Evolutionary conservation across 2,888 invertebrate species (phyloP).

Genomic region (Andrena bucephala): DNA sequence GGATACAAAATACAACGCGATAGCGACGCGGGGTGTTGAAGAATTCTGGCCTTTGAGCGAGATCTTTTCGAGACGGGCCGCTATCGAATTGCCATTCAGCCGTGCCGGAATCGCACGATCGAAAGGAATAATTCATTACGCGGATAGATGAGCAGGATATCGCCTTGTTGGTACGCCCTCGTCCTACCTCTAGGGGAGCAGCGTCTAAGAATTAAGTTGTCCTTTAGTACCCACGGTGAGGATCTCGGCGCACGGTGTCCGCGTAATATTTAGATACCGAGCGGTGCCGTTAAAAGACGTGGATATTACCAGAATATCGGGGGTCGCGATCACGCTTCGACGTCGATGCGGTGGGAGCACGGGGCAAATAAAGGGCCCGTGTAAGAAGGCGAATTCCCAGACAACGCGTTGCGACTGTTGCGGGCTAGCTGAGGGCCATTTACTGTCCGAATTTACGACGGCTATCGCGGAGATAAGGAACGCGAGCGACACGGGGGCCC

Average conservation of each 20-base stretch:
- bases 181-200: not conserved
- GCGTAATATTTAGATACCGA: no score
- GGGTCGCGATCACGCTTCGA: not conserved
- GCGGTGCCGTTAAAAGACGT: not conserved
- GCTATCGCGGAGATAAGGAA: constrained; percentile 51
- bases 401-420: constrained; percentile 2
- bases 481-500: constrained; percentile 1
- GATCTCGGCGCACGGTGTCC: no score
- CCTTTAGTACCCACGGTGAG: not conserved
- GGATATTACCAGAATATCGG: not conserved
- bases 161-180: not conserved
- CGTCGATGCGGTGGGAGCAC: not conserved
- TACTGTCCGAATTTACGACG: constrained; percentile 37
- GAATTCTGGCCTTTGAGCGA: constrained; percentile 40
- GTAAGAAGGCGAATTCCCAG: constrained; percentile 4
- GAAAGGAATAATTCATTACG: constrained; percentile 70
- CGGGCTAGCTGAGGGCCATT: constrained; percentile 22
- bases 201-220: not conserved
- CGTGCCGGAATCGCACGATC: constrained; percentile 12
- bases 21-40: constrained; percentile 38
- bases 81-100: constrained; percentile 72
- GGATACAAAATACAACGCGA: constrained; percentile 56
- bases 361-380: not conserved
- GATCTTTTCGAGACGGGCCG: constrained; percentile 61
- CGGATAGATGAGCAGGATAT: constrained; percentile 70